Base-by-base conservation (phyloP, 1,140 invertebrate genomes). In the Drosophila eugracilis region DNA sequence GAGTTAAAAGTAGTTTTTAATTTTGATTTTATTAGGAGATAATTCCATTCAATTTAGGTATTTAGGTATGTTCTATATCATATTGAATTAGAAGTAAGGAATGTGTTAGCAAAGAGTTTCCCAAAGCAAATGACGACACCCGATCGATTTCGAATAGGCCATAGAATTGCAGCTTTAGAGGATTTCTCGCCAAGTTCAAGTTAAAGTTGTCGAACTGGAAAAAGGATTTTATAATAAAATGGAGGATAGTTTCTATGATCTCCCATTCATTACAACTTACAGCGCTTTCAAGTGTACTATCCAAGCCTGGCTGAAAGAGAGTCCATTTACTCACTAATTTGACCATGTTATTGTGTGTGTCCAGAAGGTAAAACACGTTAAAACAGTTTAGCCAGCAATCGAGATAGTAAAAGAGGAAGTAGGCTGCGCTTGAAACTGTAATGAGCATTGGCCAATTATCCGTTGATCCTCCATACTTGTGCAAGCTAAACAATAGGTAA, bases 1-100 rank as follows among this genome's bases (percentile, higher is more conserved):
- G n/a, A n/a, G n/a, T n/a, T n/a, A n/a, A n/a, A n/a, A n/a, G n/a
- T n/a, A n/a, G 3, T 32, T 10, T 34, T 50, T 50, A 17, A 17
- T 15, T 24, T 36, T 14, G 21, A n/a, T n/a, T n/a, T n/a, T n/a
- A n/a, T n/a, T n/a, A n/a, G n/a, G n/a, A n/a, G n/a, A n/a, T n/a
- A n/a, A n/a, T n/a, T n/a, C 24, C 36, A 21, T 15, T 36, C 14
- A 36, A 36, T 39, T 39, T 39, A 12, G 3, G 9, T 12, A 17
- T 12, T 22, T 48, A 32, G 48, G n/a, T 49, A 57, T 55, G 30
- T 34, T 62, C n/a, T 6, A 76, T 15, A 30, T 81, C 73, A 47
- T 81, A 76, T 24, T 81, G 78, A 10, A 83, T 50, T 0, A 83
- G 37, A 5, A 83, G 50, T 24, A 83, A 17, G 0, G 78, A 55